Base-by-base conservation (phyloP, 2,888 invertebrate species). In the Microplitis deprimator region DNA sequence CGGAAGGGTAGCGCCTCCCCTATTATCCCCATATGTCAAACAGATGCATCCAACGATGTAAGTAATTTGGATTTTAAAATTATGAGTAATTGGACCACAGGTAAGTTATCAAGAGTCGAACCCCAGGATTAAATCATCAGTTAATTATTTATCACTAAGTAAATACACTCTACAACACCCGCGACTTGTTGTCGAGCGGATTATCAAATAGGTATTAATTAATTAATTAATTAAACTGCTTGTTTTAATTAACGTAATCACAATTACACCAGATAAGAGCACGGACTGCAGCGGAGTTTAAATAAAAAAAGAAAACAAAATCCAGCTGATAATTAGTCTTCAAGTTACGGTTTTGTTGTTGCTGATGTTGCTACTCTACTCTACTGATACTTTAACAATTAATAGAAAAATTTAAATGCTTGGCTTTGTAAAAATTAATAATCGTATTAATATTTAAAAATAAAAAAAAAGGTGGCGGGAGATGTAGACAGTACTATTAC, bases 1-100 rank as follows among this genome's bases (percentile, higher is more conserved):
- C 68, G 81, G 78, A 80, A 76, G 78, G 76, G 75, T 79, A 78
- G 75, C 77, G 76, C 72, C 71, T 70, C 70, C 73, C 72, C 62
- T 72, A 75, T 40, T 64, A 65, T 78, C 62, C 76, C 70, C 76
- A 75, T 17, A 38, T 40, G 17, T n/a, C 68, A 20, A 7, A 70
- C 17, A 60, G 29, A 61, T n/a, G 38, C 29, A 29, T 20, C 67
- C 38, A 16, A 17, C 8, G 17, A 68, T 41, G 68, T 41, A 68
- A 41, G 68, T 68, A 68, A 68, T 40, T 68, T 10, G 5, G 40
- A 8, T 20, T 20, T 20, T 39, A 41, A 41, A 16, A 13, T 68
- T 20, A 29, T 29, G 29, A 29, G 17, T 68, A 6, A 67, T 40
- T 70, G 29, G 20, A 8, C 13, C 13, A 29, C 17, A 60, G 29